These are phyloP conservation scores for Paratrypauchen microcephalus DNA, from an alignment of 2,797 vertebrate genomes.

Conservation along the genomic window DNA sequence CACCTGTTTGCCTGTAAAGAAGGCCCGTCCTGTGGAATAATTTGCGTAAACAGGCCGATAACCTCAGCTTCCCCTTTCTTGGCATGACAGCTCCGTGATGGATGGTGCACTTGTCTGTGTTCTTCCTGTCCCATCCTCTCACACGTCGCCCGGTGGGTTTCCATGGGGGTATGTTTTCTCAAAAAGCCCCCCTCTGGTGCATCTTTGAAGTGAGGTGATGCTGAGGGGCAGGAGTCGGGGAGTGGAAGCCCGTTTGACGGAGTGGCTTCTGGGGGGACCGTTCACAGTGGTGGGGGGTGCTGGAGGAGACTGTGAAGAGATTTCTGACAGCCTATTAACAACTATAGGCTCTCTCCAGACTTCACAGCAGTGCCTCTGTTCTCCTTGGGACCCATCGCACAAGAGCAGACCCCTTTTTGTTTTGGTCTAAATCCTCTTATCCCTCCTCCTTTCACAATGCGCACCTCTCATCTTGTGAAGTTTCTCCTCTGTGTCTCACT, in stretches of 20 bases:
- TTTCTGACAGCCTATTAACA: conserved; percentile 57
- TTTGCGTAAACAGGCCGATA: not conserved
- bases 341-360: conserved; percentile 28
- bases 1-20: not conserved
- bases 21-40: not conserved
- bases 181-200: conserved; percentile 15
- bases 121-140: conserved; percentile 42
- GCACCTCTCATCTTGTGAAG: conserved; percentile 13
- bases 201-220: conserved; percentile 55
- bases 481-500: conserved; percentile 17
- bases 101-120: conserved; percentile 16
- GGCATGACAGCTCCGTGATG: conserved; percentile 25
- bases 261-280: conserved; percentile 45
- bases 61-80: conserved; percentile 24
- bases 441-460: conserved; percentile 8
- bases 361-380: conserved; percentile 58
- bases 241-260: conserved; percentile 46
- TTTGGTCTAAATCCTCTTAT: conserved; percentile 23
- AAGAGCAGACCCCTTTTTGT: conserved; percentile 32
- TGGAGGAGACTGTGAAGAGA: conserved; percentile 41
- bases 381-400: conserved; percentile 37
- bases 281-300: conserved; percentile 39
- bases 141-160: conserved; percentile 31
- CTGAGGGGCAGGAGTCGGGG: conserved; percentile 36
- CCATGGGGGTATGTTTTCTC: conserved; percentile 32